Evolutionary conservation across 2,113 vertebrate species (phyloP), one percentile per base, ranked within the genome.

Genomic region (Pygoscelis adeliae): DNA sequence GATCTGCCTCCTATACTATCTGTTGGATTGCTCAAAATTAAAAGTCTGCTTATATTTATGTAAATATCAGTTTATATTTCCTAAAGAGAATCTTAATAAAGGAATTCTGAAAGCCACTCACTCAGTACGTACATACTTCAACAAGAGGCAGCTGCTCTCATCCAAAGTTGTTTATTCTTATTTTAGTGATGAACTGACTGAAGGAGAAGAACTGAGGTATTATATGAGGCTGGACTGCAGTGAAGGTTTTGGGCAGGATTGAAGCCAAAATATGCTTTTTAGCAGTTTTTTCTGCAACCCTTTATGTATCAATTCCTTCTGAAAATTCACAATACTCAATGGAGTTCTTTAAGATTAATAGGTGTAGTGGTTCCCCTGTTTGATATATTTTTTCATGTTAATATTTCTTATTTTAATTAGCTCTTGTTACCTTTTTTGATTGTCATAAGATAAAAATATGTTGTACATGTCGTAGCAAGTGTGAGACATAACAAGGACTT

Each of bases 351-450:
- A 63, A 81, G 81, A 76, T 18, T 81, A 93, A 44, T 32, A 86
- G 26, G 47, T 34, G 10, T 38, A 58, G 9, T 40, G 11, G 15
- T 32, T 95, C 22, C 30, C 11, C 58, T 58, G 1, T 73, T 66
- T 87, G 40, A 63, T 46, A 40, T 38, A 58, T 72, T 93, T 85
- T 90, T 90, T 87, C 22, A 32, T 38, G 16, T 36, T 90, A 83
- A 70, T 49, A 63, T 77, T 85, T 95, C 27, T 78, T 53, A 63
- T 88, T 95, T 95, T 90, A 96, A 95, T 90, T 92, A 87, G 38
- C 9, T 83, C 49, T 44, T 84, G 5, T 65, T 96, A 73, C 23
- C 16, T 76, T 77, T 89, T 80, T 79, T 80, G 27, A 86, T 72
- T 76, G 42, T 42, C 47, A 44, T 86, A 44, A 84, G 56, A 66